These are phyloP conservation scores for Lates calcarifer DNA, from an alignment of 2,113 vertebrate genomes.

Conservation along the genomic window DNA sequence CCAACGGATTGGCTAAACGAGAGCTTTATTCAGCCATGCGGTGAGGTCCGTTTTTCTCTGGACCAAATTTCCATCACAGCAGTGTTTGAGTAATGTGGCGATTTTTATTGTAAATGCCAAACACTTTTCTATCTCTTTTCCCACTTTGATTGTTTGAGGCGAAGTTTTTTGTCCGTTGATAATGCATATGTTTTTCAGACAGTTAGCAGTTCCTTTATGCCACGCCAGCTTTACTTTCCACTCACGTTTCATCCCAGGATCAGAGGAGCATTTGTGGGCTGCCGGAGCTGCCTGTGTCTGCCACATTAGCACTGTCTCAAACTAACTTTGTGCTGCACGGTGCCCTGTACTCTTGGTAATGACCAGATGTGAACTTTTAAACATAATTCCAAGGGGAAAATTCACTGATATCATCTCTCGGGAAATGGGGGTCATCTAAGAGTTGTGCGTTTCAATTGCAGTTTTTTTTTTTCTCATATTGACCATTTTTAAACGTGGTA, in stretches of 20 bases:
- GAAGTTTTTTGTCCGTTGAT: conserved; percentile 24
- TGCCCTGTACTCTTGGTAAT: not conserved
- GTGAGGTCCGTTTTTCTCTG: conserved; percentile 46
- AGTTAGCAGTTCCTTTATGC: conserved; percentile 74
- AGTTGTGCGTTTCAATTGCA: not conserved
- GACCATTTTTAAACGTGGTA: not conserved
- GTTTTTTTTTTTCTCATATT: not conserved
- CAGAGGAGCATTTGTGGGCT: conserved; percentile 79
- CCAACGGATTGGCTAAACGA: conserved; percentile 30
- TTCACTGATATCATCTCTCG: not conserved
- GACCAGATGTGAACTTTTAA: conserved; percentile 25
- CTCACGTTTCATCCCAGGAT: conserved; percentile 86
- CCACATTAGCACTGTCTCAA: conserved; percentile 59
- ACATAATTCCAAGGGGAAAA: not conserved
- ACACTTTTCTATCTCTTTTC: conserved; percentile 26
- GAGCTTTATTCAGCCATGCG: conserved; percentile 35
- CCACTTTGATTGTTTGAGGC: conserved; percentile 16
- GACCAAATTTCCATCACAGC: conserved; percentile 20
- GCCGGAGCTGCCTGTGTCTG: conserved; percentile 68
- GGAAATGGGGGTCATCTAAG: not conserved
- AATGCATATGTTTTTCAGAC: conserved; percentile 59
- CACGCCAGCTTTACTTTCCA: conserved; percentile 82
- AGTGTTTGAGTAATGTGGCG: not conserved
- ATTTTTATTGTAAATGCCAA: not conserved
- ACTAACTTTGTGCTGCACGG: conserved; percentile 67